A percentile compares a stretch with the other conserved stretches of the same genome.
Evolutionary conservation across 2,797 vertebrate species (phyloP).

Genomic region (Pantherophis vulpinus): DNA sequence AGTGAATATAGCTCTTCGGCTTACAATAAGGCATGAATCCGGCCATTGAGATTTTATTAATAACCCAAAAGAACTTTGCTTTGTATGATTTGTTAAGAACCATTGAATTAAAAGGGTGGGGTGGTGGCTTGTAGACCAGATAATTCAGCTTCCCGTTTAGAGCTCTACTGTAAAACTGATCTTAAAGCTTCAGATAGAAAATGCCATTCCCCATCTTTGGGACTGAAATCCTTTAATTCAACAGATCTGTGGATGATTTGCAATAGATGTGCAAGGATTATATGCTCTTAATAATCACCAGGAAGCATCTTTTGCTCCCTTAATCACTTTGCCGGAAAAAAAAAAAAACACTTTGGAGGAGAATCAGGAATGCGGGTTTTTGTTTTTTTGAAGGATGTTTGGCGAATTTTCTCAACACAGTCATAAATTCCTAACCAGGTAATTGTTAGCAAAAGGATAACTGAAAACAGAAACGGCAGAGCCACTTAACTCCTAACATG

Average conservation of each 20-base stretch:
- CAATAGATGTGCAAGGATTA: background rate
- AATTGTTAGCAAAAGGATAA: background rate
- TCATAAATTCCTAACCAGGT: background rate
- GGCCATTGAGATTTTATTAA: background rate
- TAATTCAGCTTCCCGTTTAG: background rate
- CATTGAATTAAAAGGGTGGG: background rate
- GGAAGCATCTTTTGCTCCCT: background rate
- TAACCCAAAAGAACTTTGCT: background rate
- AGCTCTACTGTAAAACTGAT: background rate
- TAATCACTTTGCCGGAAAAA: background rate
- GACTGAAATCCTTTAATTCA: background rate
- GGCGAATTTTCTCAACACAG: background rate
- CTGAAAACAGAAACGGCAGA: background rate
- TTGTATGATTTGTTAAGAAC: background rate
- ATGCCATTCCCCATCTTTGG: background rate
- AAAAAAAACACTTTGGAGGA: background rate
- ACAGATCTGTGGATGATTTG: background rate
- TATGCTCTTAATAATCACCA: background rate
- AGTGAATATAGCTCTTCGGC: background rate
- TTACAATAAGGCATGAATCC: background rate
- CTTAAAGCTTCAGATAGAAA: background rate
- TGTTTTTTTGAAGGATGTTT: background rate
- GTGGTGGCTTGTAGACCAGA: background rate
- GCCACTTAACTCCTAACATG: background rate
- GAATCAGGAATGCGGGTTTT: background rate